Base-by-base conservation (phyloP, 2,113 vertebrate species). In the Capreolus pygargus region DNA sequence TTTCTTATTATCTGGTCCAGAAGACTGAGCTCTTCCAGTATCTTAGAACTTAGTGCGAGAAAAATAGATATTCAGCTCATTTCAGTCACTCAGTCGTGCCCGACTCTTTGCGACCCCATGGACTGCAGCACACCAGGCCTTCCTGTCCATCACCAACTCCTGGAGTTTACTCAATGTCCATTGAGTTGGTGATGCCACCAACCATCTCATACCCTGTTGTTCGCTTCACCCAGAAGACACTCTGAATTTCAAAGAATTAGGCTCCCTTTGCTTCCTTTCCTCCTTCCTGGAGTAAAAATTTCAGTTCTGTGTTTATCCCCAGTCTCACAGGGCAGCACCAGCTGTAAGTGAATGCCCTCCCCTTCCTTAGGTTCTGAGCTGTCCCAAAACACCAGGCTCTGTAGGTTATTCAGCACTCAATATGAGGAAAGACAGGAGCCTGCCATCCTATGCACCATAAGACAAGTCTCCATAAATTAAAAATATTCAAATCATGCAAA, bases 401-500 rank as follows among this genome's bases (percentile, higher is more conserved):
- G 6, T 61, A 57, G 23, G 30, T n/a, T 74, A 3, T 19, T 61
- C 81, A 85, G 14, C 55, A 15, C 6, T 74, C 11, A 74, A 25
- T 19, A 57, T 39, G 5, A 86, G 79, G n/a, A 27, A 23, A n/a
- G 6, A 92, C 27, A 47, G 36, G 13, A 85, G 74, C 28, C 81
- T n/a, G 81, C 67, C 13, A 21, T 74, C 21, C 5, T 74, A 74
- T 13, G 36, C 5, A 39, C 67, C 50, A 57, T 47, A 57, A 70
- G 19, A 70, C 27, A 84, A 84, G 28, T 76, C 52, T 86, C 54
- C 5, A 76, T 76, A 50, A 50, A 58, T 50, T 76, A 50, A 60
- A 86, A 78, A 30, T 47, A 93, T 86, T 86, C 6, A 85, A 86
- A 58, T 76, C 39, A 58, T 76, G 45, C 23, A 86, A 86, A 78